A percentile compares a stretch with the other conserved stretches of the same genome.
Conservation (phyloP, 2,888 invertebrate genomes). For the Ectemnius cavifrons region DNA sequence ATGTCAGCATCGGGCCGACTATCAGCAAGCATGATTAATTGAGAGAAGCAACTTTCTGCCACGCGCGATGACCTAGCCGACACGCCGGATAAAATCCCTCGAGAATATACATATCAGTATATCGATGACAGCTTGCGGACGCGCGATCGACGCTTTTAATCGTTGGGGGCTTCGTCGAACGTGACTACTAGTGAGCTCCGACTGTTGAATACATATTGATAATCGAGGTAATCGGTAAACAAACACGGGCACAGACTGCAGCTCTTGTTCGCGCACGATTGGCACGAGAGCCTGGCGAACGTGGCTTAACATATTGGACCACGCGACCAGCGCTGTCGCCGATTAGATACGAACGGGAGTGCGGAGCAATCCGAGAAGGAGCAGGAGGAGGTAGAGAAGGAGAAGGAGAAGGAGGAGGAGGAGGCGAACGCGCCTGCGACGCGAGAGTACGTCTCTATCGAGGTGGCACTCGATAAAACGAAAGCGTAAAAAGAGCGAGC, state of each 20-base stretch:
- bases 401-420: constrained; percentile 14
- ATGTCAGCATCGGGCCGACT: background rate
- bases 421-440: constrained; percentile 9
- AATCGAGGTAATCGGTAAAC: too few species aligned
- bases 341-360: constrained; percentile 49
- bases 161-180: too few species aligned
- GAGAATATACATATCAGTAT: background rate
- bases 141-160: too few species aligned
- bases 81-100: background rate
- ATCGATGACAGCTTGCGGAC: too few species aligned
- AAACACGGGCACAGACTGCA: too few species aligned
- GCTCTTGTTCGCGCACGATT: too few species aligned
- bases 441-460: constrained; percentile 19
- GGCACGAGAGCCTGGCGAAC: too few species aligned
- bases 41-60: constrained; percentile 12
- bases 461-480: constrained; percentile 45
- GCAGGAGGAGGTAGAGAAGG: constrained; percentile 6
- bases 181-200: too few species aligned
- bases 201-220: too few species aligned
- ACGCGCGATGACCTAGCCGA: background rate
- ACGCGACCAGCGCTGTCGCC: constrained; percentile 32
- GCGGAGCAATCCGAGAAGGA: constrained; percentile 7
- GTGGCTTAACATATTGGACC: constrained; percentile 18
- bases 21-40: constrained; percentile 29
- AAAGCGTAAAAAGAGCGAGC: constrained; percentile 47